Evolutionary conservation across 2,113 vertebrate species (phyloP).

Genomic region (Odocoileus virginianus): DNA sequence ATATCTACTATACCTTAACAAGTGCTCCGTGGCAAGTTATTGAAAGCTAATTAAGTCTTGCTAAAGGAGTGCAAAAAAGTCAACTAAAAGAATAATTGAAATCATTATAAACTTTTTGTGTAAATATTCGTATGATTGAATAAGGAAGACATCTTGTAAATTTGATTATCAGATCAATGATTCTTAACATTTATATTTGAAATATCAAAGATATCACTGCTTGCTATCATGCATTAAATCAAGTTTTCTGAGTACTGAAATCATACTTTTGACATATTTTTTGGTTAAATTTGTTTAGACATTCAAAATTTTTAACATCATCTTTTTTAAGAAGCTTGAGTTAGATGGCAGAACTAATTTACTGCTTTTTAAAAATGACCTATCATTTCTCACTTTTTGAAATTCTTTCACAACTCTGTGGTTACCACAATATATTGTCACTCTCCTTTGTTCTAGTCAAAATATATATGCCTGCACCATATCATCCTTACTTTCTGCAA

Average conservation of each 20-base stretch:
- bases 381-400: background rate
- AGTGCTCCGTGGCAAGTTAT: background rate
- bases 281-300: background rate
- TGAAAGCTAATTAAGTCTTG: constrained; percentile 45
- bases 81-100: constrained; percentile 17
- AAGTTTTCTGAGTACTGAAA: background rate
- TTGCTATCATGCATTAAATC: background rate
- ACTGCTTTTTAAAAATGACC: background rate
- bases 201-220: background rate
- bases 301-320: background rate
- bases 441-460: background rate
- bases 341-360: background rate
- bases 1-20: background rate
- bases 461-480: background rate
- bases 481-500: background rate
- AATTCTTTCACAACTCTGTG: background rate
- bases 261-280: background rate
- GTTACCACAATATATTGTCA: background rate
- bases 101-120: background rate
- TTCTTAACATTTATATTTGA: background rate
- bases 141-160: background rate
- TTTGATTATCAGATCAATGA: background rate
- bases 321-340: background rate
- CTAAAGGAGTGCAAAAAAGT: background rate
- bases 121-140: background rate